These are phyloP conservation scores for Tiaroga cobitis DNA, from an alignment of 2,797 vertebrate species.

Conservation along the genomic window DNA sequence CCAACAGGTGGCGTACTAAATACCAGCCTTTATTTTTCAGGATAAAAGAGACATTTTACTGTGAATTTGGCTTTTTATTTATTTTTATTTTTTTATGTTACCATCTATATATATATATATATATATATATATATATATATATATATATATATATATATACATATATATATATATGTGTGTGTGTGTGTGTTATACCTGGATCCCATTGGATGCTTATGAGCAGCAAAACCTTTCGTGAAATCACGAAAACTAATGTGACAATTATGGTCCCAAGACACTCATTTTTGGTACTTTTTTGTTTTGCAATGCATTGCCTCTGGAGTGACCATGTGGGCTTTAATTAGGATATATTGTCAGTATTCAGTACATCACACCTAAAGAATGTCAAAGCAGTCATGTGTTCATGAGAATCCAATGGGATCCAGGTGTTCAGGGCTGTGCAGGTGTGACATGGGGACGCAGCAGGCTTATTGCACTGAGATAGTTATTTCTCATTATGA, in stretches of 20 bases:
- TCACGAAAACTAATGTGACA: neutral
- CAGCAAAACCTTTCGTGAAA: too few relatives aligned
- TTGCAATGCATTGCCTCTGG: neutral
- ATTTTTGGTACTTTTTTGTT: neutral
- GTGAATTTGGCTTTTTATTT: neutral
- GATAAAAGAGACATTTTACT: constrained; percentile 35
- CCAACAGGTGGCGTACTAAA: constrained; percentile 54
- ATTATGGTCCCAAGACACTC: neutral
- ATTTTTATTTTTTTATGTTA: too few relatives aligned
- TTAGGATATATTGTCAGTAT: constrained; percentile 4
- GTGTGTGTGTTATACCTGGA: too few relatives aligned
- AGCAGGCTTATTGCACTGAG: constrained; percentile 1
- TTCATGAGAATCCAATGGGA: neutral
- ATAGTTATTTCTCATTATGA: constrained; percentile 27
- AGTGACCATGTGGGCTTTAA: constrained; percentile 5
- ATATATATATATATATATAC: too few relatives aligned
- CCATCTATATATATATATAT: too few relatives aligned
- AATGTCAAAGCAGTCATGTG: constrained; percentile 5
- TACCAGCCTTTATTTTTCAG: constrained; percentile 15
- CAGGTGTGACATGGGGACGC: constrained; percentile 29
- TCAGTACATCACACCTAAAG: neutral
- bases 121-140: too few relatives aligned
- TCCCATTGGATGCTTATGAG: too few relatives aligned
- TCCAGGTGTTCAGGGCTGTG: constrained; percentile 32
- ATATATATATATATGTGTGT: too few relatives aligned